phyloP scores from a whole-genome alignment of 1,140 invertebrate species.

The Dendroctonus ponderosae region DNA sequence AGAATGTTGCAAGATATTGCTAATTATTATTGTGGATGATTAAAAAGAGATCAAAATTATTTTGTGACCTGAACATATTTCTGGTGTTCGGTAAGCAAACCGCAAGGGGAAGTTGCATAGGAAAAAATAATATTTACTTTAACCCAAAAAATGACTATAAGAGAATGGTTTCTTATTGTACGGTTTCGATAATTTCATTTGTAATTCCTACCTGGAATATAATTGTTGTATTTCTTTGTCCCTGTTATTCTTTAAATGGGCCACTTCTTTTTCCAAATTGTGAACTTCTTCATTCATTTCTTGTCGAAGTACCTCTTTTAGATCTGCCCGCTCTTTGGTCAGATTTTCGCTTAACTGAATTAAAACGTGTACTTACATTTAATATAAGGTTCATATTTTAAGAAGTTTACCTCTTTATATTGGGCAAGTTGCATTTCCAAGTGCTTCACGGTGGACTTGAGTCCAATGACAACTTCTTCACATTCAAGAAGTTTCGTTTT shows the following conservation, averaged over 20 bases:
- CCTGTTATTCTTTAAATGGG: constrained; percentile 51
- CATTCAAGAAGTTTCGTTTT: constrained; percentile 58
- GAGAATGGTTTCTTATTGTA: too few relatives aligned
- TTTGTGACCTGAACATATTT: too few relatives aligned
- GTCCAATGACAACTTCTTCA: constrained; percentile 58
- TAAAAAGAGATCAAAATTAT: too few relatives aligned
- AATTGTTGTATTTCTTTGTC: constrained; percentile 55
- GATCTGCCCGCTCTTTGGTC: constrained; percentile 53
- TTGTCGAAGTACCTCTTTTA: constrained; percentile 54
- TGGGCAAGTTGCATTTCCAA: constrained; percentile 56
- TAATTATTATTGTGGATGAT: too few relatives aligned
- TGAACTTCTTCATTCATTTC: constrained; percentile 54
- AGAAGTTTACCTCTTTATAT: constrained; percentile 52
- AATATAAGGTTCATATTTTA: not conserved
- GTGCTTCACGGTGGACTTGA: constrained; percentile 53
- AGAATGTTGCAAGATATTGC: too few relatives aligned
- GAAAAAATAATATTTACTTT: too few relatives aligned
- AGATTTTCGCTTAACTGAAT: constrained; percentile 46
- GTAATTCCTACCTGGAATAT: constrained; percentile 51
- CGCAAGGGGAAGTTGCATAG: too few relatives aligned
- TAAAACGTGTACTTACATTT: constrained; percentile 1
- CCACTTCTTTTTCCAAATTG: constrained; percentile 51
- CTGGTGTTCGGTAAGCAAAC: too few relatives aligned
- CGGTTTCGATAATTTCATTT: too few relatives aligned
- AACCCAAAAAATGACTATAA: too few relatives aligned